These are phyloP conservation scores for Coenobita brevimanus DNA, from an alignment of 1,140 invertebrate species.

Conservation along the genomic window DNA sequence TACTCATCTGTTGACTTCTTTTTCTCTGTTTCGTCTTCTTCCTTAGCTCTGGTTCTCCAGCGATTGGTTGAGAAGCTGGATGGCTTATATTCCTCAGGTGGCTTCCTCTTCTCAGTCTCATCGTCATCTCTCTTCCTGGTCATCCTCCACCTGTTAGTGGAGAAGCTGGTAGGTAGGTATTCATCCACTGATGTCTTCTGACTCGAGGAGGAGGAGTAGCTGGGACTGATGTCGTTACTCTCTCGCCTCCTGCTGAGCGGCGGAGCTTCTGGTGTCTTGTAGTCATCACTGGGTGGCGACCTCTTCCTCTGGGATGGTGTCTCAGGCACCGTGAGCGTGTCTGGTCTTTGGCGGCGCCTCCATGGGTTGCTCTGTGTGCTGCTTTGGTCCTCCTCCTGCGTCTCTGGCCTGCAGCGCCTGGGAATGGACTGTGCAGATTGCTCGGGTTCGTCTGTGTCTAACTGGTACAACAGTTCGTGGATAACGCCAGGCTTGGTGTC, in stretches of 20 bases:
- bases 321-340: slow-evolving; percentile 39
- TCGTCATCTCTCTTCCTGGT: slow-evolving; percentile 1
- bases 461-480: slow-evolving; percentile 66
- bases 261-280: slow-evolving; percentile 13
- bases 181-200: not conserved
- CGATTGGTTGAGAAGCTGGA: slow-evolving; percentile 43
- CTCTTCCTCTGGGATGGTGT: slow-evolving; percentile 10
- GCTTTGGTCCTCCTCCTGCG: slow-evolving; percentile 10
- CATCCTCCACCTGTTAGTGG: slow-evolving; percentile 26
- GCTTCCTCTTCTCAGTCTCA: not conserved
- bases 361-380: not conserved
- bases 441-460: slow-evolving; percentile 43
- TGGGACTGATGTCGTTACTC: not conserved
- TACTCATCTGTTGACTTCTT: slow-evolving; percentile 22
- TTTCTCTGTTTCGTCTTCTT: not conserved
- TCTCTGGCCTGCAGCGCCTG: not conserved
- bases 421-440: not conserved
- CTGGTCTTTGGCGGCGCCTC: slow-evolving; percentile 15
- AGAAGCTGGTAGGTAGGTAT: slow-evolving; percentile 15
- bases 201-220: too few species aligned
- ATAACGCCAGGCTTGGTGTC: slow-evolving; percentile 63
- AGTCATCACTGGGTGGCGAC: slow-evolving; percentile 19
- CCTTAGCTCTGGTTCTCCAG: slow-evolving; percentile 27
- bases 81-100: slow-evolving; percentile 33
- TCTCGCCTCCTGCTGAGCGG: slow-evolving; percentile 21